Evolutionary conservation across 53 echinoderm and acorn worm species (phyloP), one percentile per base, ranked within the genome.

Genomic region (Actinopyga echinites): DNA sequence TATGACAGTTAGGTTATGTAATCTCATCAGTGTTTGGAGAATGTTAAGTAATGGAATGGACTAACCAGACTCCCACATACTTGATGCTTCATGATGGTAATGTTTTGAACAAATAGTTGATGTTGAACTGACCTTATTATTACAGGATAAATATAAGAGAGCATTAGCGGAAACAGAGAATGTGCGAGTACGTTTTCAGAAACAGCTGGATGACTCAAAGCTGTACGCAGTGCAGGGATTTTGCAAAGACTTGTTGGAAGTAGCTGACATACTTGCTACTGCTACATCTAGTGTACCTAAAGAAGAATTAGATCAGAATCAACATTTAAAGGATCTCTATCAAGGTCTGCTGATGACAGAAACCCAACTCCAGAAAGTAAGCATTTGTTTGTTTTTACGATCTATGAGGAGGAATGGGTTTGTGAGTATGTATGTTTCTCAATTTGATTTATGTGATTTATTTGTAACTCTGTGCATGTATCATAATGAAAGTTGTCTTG

Each of bases 131-230:
- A 3, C 23, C 13, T 83, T 49, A 37, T 65, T n/a, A 29, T 55
- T 82, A 20, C 82, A 96, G 97, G 97, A 97, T 74, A 97, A 97
- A 64, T 97, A 97, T 75, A 92, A 92, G 68, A 79, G 97, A 57
- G 89, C 97, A 33, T 92, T 97, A 35, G 97, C 97, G 17, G 97
- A 97, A 49, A 92, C 94, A 31, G 97, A 97, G 68, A 97, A 97
- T 83, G 94, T 94, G 15, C 83, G 97, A 25, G 86, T 80, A 65
- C 55, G 97, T 34, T 92, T 85, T 82, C 75, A 85, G 57, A 90
- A 92, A 28, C 97, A 97, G 85, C 74, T 97, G 25, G 94, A 91
- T 17, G 97, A 97, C 19, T 90, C 92, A 79, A 94, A 92, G 67
- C 85, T 94, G 29, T 97, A 92, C 43, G 75, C 97, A n/a, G 90